These are phyloP conservation scores for Lytechinus pictus DNA, from an alignment of 35 echinoderm and acorn worm species.

Conservation along the genomic window DNA sequence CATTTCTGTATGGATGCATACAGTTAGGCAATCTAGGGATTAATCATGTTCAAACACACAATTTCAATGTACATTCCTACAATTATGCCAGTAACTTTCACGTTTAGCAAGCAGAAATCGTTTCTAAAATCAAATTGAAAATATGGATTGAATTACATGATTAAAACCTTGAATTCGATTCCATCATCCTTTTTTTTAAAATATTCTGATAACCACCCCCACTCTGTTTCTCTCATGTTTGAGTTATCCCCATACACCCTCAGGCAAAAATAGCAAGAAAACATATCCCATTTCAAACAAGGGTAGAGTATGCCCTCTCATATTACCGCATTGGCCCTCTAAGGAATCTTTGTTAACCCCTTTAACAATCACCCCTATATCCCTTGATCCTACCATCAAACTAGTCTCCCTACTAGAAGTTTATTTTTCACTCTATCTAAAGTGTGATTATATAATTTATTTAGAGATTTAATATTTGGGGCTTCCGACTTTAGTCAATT, in stretches of 20 bases:
- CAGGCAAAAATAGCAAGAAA: not conserved
- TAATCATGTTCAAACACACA: no score
- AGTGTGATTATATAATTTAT: no score
- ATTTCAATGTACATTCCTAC: no score
- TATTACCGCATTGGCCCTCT: not conserved
- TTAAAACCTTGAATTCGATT: not conserved
- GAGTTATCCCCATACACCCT: not conserved
- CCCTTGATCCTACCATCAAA: not conserved
- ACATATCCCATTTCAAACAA: not conserved
- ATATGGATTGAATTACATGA: not conserved
- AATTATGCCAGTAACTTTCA: not conserved
- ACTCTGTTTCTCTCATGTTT: not conserved
- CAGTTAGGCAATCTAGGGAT: no score
- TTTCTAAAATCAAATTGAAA: not conserved
- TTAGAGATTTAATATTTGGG: no score
- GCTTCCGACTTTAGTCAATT: no score
- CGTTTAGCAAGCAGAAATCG: not conserved
- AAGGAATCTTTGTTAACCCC: not conserved
- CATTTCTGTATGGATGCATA: no score
- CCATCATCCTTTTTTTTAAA: not conserved
- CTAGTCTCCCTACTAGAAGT: not conserved
- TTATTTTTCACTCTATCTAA: not conserved
- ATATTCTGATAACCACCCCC: not conserved
- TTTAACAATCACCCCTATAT: not conserved
- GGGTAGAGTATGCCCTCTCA: not conserved